phyloP scores from a whole-genome alignment of 1,140 invertebrate species.

The Phenacoccus solenopsis region DNA sequence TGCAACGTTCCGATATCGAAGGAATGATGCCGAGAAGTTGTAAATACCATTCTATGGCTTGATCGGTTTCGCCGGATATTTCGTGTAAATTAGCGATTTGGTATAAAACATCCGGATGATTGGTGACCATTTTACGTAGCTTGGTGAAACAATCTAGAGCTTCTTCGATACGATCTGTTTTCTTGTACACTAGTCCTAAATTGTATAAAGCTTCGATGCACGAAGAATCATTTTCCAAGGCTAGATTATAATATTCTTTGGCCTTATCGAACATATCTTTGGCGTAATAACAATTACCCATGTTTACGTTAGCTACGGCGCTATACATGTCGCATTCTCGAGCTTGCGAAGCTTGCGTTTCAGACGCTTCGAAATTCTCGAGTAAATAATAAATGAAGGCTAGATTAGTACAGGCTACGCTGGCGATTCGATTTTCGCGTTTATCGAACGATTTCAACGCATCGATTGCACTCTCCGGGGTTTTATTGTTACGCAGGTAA shows the following conservation, averaged over 20 bases:
- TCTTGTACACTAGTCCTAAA: slow-evolving; percentile 48
- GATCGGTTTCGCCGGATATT: slow-evolving; percentile 54
- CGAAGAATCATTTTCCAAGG: slow-evolving; percentile 65
- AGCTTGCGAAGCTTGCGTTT: slow-evolving; percentile 64
- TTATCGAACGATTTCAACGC: slow-evolving; percentile 82
- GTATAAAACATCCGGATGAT: slow-evolving; percentile 72
- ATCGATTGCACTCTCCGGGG: slow-evolving; percentile 68
- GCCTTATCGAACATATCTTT: slow-evolving; percentile 62
- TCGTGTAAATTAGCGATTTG: slow-evolving; percentile 77
- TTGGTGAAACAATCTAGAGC: slow-evolving; percentile 71
- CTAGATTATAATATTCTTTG: slow-evolving; percentile 58
- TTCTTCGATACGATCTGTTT: slow-evolving; percentile 40
- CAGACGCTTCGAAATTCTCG: slow-evolving; percentile 69
- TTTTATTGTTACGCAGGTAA: slow-evolving; percentile 71
- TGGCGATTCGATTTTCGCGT: slow-evolving; percentile 68
- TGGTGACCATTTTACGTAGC: slow-evolving; percentile 58
- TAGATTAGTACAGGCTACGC: slow-evolving; percentile 77
- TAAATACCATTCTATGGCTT: slow-evolving; percentile 69
- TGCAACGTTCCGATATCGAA: slow-evolving; percentile 70
- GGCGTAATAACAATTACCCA: slow-evolving; percentile 67
- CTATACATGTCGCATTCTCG: slow-evolving; percentile 67
- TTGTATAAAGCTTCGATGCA: slow-evolving; percentile 89
- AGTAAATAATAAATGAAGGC: slow-evolving; percentile 81
- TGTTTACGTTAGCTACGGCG: slow-evolving; percentile 73
- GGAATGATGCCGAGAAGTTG: slow-evolving; percentile 72